Base-by-base conservation (phyloP, 2,888 invertebrate genomes). In the Apotomis capreana region DNA sequence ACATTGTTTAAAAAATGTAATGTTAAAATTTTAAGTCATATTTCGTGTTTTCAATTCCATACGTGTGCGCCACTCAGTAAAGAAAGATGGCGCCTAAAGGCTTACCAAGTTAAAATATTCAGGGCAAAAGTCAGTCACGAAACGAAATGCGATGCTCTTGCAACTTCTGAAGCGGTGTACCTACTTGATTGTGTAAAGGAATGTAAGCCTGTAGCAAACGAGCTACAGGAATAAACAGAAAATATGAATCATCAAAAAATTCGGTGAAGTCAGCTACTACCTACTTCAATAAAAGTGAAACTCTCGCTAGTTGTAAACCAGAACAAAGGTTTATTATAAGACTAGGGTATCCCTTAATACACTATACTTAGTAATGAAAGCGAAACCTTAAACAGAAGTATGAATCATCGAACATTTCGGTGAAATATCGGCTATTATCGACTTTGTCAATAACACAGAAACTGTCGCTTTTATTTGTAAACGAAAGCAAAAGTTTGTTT, bases 51-150 rank as follows among this genome's bases (percentile, higher is more conserved):
- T 82, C 81, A 80, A 83, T 86, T 87, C 86, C 75, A 84, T 82
- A 84, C 84, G 81, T 83, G 83, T 84, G 82, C 77, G 51, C 51
- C 64, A 70, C 79, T 83, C 80, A 83, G 83, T 68, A 71, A 82
- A 82, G 80, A 71, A 82, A 82, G 80, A 80, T 81, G 87, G 85
- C 84, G 87, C 88, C 84, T 81, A 78, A 78, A 85, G 83, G 82
- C 83, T 84, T 84, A 84, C 84, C 78, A 79, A 75, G 85, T 89
- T 86, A 91, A 89, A 26, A 90, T 90, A 91, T 90, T 89, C 90
- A 90, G 90, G 90, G 85, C 90, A 90, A 89, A 89, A 89, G 91
- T 91, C 90, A 91, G 91, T 90, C 91, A 91, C 91, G 91, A 90
- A 78, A 78, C 77, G 78, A 76, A 74, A 69, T 59, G 63, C 63